Percentiles rank a stretch among this genome's conserved stretches.
Conservation (phyloP, 2,797 vertebrate genomes). For the Fringilla coelebs region DNA sequence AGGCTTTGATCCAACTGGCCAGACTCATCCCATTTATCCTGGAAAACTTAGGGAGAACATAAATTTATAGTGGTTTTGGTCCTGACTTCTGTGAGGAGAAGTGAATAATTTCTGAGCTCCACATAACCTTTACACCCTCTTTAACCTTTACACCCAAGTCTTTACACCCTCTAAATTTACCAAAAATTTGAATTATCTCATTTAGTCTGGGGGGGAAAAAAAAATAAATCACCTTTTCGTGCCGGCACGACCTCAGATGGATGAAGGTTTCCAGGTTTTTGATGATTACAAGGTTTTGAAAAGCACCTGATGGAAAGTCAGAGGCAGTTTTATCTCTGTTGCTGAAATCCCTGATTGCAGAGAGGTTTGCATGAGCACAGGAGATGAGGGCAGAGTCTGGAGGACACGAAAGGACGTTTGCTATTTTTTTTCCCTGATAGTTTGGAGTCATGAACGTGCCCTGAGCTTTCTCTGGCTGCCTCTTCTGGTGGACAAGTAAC, state of each 20-base stretch:
- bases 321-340: background rate
- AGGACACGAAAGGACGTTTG: background rate
- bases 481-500: background rate
- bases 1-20: background rate
- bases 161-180: background rate
- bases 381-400: background rate
- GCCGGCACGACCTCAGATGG: fast-evolving
- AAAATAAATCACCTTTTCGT: background rate
- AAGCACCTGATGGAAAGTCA: background rate
- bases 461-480: background rate
- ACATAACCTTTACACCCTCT: fast-evolving
- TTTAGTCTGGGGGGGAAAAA: background rate
- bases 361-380: background rate
- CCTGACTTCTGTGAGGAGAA: background rate
- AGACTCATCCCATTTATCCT: background rate
- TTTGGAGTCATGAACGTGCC: background rate
- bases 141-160: too few relatives aligned
- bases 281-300: background rate
- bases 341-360: background rate
- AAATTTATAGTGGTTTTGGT: background rate
- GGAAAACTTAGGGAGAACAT: fast-evolving
- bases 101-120: background rate
- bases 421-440: background rate
- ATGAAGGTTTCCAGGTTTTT: background rate
- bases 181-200: background rate